Percentiles rank a stretch among this genome's conserved stretches.
Conservation (phyloP, 2,797 vertebrate genomes). For the Eulemur coronatus region DNA sequence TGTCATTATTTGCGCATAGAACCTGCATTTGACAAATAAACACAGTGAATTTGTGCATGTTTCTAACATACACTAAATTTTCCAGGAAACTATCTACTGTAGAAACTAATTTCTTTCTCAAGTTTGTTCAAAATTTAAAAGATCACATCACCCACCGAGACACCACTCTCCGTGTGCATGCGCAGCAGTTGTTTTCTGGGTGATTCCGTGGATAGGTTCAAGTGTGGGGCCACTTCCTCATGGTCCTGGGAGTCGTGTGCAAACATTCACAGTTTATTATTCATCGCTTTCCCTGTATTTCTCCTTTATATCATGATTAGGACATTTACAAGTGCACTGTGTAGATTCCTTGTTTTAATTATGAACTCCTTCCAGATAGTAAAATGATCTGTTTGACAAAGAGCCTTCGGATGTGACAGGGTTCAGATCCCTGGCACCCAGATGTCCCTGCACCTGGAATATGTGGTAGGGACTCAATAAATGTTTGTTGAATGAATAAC, state of each 20-base stretch:
- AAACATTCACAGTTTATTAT: not conserved
- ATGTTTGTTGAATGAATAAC: not conserved
- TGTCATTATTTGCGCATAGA: not conserved
- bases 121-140: not conserved
- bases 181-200: not conserved
- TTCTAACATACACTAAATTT: not conserved
- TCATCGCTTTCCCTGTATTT: not conserved
- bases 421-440: not conserved
- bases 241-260: not conserved
- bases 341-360: not conserved
- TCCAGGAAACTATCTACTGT: not conserved
- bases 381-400: not conserved
- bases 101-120: not conserved
- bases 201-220: fast-evolving
- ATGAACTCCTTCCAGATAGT: not conserved
- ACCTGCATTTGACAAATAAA: not conserved
- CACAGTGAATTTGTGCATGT: not conserved
- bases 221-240: not conserved
- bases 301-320: not conserved
- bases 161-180: fast-evolving
- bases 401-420: not conserved
- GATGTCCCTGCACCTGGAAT: not conserved
- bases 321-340: not conserved
- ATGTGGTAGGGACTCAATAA: not conserved
- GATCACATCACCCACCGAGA: not conserved